Base-by-base conservation (phyloP, 2,113 vertebrate genomes). In the Pteruthius melanotis region DNA sequence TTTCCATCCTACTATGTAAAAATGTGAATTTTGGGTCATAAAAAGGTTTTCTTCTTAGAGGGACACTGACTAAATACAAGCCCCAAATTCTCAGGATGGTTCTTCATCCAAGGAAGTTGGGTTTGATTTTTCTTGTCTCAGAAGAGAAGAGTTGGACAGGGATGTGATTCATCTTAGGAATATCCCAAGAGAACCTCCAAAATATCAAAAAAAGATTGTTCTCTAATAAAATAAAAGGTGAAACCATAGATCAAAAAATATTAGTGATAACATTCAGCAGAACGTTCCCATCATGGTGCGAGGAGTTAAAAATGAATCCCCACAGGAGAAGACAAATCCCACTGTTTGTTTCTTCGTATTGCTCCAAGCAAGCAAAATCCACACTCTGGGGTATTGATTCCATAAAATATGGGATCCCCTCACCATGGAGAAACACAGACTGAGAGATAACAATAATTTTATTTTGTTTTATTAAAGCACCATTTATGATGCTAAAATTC, bases 321-420 rank as follows among this genome's bases (percentile, higher is more conserved):
- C 85, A 66, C 21, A 80, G 49, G 69, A 74, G 63, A 81, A 90
- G 59, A 83, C 23, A 95, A 96, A 95, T 90, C 83, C 87, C 71
- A 11, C 37, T 78, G 54, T 83, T 92, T 65, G 39, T 87, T 94
- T 93, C 87, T 66, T 93, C 56, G 39, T 87, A 63, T 52, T 93
- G 85, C 85, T 88, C 30, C 80, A 81, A 93, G 69, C 69, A 63
- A 60, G 66, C 39, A 92, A 95, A 95, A 96, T 92, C 93, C 49
- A 74, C 80, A 70, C 83, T 93, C 61, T 31, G 59, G 80, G 72
- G 74, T 95, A 89, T 82, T 90, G 90, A 95, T 93, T 89, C 64
- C 60, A 33, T 87, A 87, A 96, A 90, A 85, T 56, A 64, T 60
- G 70, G 80, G 87, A 84, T 15, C 42, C 49, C 37, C 47, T 87